Base-by-base conservation (phyloP, 2,797 vertebrate species). In the Ispidina picta region DNA sequence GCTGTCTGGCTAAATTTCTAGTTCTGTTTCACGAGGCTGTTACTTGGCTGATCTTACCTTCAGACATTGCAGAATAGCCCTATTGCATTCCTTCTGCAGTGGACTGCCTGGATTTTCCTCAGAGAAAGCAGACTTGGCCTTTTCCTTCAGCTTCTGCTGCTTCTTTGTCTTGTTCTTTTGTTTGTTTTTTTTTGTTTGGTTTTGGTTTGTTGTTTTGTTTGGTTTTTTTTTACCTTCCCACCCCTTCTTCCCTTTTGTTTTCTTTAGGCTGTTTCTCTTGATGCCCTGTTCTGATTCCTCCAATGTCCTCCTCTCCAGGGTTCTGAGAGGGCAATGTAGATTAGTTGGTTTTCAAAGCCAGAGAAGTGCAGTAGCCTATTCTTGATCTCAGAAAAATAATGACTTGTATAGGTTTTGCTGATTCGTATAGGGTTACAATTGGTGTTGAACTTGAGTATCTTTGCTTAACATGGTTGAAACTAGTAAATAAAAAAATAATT, bases 1-100 rank as follows among this genome's bases (percentile, higher is more conserved):
- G 41, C 35, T 9, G 28, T 80, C 56, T 93, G 86, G 65, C 92
- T 66, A 70, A 77, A 71, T 88, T 96, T 93, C 84, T 78, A 18
- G 68, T 55, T 82, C 74, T 62, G 74, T 76, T 95, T 94, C 79
- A 63, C 68, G 43, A n/a, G 71, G 71, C 77, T 83, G 35, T 77
- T 90, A 15, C 81, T 93, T 81, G 63, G 52, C 60, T 95, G 81
- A 65, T 69, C 83, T 79, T 80, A 63, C 37, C 22, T 75, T 37
- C 51, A 86, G 66, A 86, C 31, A 9, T n/a, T 68, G 54, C 41
- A 78, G 76, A 83, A 41, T 21, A 79, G 43, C 46, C 33, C 46
- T 59, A 51, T 81, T 86, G 33, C 28, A n/a, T 25, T 73, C 62
- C 25, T 43, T 49, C 44, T 75, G 20, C 8, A 1, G 41, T 31